phyloP scores from a whole-genome alignment of 2,797 vertebrate species.

The Diplodus puntazzo region DNA sequence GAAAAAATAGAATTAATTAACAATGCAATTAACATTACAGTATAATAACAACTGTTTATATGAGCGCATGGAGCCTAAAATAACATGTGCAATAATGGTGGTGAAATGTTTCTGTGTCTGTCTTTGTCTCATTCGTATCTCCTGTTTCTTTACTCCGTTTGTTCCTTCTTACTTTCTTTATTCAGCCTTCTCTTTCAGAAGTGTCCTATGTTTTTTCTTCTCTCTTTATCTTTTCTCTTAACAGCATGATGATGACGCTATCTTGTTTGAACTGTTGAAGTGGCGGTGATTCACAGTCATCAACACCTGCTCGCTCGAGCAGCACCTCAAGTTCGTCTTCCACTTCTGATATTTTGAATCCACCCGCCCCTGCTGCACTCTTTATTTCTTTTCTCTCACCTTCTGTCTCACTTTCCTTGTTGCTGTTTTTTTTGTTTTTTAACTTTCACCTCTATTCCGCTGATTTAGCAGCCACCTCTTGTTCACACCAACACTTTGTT shows the following conservation, averaged over 20 bases:
- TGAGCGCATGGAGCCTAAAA: too few species aligned
- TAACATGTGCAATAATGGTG: too few species aligned
- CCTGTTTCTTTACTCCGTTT: background rate
- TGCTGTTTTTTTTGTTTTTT: background rate
- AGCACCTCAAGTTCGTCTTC: slow-evolving; percentile 29
- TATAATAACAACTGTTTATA: background rate
- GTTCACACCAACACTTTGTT: slow-evolving; percentile 36
- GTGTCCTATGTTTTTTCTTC: background rate
- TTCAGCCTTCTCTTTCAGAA: background rate
- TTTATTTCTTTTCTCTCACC: slow-evolving; percentile 9
- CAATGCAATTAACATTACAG: slow-evolving; percentile 3
- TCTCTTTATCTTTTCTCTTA: slow-evolving; percentile 14
- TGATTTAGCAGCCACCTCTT: slow-evolving; percentile 51
- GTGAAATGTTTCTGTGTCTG: background rate
- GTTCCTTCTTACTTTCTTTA: background rate
- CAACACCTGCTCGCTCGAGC: slow-evolving; percentile 64
- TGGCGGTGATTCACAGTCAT: slow-evolving; percentile 65
- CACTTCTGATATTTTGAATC: slow-evolving; percentile 38
- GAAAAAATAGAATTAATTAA: slow-evolving; percentile 9
- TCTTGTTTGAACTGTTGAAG: slow-evolving; percentile 54
- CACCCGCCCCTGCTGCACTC: background rate
- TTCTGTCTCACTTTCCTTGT: background rate
- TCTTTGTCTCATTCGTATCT: background rate
- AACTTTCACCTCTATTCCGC: slow-evolving; percentile 39
- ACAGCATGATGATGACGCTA: slow-evolving; percentile 44